Conservation (phyloP, 30 jellyfish, hydroid and myxozoan species). For the Phacellophora camtschatica region DNA sequence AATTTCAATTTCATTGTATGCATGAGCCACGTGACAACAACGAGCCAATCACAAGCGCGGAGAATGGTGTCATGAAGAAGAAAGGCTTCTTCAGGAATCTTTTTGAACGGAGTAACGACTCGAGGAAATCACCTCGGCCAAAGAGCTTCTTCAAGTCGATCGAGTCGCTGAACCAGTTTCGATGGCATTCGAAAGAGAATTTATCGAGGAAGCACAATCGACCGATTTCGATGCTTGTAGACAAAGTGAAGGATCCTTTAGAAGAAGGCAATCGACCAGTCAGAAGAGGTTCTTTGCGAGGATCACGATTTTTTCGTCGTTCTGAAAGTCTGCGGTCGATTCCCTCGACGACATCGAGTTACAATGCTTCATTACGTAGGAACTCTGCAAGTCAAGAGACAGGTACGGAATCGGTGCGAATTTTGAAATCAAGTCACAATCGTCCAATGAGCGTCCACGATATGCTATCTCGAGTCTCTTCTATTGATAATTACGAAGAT, state of each 20-base stretch:
- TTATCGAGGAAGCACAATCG: constrained; percentile 12
- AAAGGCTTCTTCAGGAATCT: constrained; percentile 24
- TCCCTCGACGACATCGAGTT: constrained; percentile 12
- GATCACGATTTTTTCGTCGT: constrained; percentile 49
- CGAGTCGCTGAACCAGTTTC: constrained; percentile 25
- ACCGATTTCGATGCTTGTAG: constrained; percentile 50
- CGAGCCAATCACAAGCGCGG: constrained; percentile 40
- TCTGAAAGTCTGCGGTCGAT: constrained; percentile 55
- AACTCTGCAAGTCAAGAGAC: not conserved
- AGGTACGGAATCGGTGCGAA: constrained; percentile 16
- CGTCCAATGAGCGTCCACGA: constrained; percentile 69
- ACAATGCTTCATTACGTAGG: not conserved
- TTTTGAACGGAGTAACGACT: constrained; percentile 18
- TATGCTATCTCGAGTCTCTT: constrained; percentile 35
- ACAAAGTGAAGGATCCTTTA: constrained; percentile 13
- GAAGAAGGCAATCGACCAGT: not conserved
- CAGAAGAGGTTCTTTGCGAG: not conserved
- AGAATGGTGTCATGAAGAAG: constrained; percentile 11
- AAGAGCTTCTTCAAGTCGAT: constrained; percentile 28
- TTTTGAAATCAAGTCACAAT: constrained; percentile 13
- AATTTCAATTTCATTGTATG: constrained; percentile 52
- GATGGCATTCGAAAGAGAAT: constrained; percentile 54
- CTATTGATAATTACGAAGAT: constrained; percentile 7
- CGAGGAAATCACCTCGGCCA: not conserved
- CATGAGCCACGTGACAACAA: constrained; percentile 41